phyloP scores from a whole-genome alignment of 2,797 vertebrate genomes.

The Sebastiscus tertius region DNA sequence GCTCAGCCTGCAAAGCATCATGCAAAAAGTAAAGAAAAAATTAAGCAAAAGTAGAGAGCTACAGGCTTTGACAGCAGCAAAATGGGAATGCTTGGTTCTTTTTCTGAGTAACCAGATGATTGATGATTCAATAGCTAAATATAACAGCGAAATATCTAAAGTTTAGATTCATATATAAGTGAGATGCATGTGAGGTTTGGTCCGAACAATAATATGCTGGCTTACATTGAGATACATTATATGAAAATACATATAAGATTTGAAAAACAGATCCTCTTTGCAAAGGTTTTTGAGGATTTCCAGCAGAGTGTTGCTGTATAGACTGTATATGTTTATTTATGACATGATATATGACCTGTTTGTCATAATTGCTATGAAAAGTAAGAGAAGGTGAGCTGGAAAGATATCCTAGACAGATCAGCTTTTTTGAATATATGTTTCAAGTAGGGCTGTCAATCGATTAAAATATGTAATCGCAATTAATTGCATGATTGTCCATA shows the following conservation, averaged over 20 bases:
- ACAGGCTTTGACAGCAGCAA: slow-evolving; percentile 36
- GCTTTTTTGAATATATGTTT: too few relatives aligned
- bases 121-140: slow-evolving; percentile 47
- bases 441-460: too few relatives aligned
- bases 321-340: background rate
- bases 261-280: background rate
- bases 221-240: background rate
- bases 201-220: background rate
- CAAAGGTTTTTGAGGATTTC: background rate
- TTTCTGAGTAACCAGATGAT: slow-evolving; percentile 33
- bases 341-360: background rate
- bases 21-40: slow-evolving; percentile 15
- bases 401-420: background rate
- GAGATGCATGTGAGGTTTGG: background rate
- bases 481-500: too few relatives aligned
- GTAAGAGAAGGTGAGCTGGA: background rate
- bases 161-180: slow-evolving; percentile 6
- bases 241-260: background rate
- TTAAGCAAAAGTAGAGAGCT: background rate
- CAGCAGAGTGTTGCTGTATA: background rate
- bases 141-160: slow-evolving; percentile 26
- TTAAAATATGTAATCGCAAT: too few relatives aligned
- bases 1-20: slow-evolving; percentile 13
- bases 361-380: background rate
- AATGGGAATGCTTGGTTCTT: slow-evolving; percentile 34